Conservation (phyloP, 2,888 invertebrate species). For the Fissipunctia ypsillon region DNA sequence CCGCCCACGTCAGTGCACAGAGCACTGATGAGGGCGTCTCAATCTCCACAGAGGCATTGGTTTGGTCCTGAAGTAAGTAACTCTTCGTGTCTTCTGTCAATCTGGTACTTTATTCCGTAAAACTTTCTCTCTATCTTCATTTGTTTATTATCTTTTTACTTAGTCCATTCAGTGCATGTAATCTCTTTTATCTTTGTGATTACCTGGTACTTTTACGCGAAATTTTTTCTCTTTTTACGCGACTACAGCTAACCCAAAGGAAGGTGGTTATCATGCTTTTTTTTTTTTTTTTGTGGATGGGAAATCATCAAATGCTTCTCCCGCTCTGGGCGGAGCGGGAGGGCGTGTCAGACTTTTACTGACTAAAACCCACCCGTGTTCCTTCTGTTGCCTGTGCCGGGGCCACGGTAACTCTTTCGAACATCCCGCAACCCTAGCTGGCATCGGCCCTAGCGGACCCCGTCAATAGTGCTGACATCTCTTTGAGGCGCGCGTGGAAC, state of each 20-base stretch:
- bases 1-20: constrained; percentile 86
- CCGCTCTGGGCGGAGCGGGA: too few relatives aligned
- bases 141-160: not conserved
- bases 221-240: not conserved
- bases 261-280: too few relatives aligned
- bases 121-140: not conserved
- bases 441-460: too few relatives aligned
- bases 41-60: constrained; percentile 83
- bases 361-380: too few relatives aligned
- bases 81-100: constrained; percentile 19
- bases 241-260: not conserved
- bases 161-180: not conserved
- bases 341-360: too few relatives aligned
- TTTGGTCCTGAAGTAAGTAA: constrained; percentile 86
- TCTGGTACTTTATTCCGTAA: constrained; percentile 39
- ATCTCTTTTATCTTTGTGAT: not conserved
- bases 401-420: too few relatives aligned
- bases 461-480: too few relatives aligned
- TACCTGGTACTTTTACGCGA: constrained; percentile 36
- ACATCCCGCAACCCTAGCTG: too few relatives aligned
- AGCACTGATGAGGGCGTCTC: constrained; percentile 82
- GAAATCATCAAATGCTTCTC: too few relatives aligned
- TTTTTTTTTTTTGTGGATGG: too few relatives aligned
- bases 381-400: too few relatives aligned
- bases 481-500: too few relatives aligned